A percentile compares a stretch with the other conserved stretches of the same genome.
phyloP scores from a whole-genome alignment of 2,113 vertebrate genomes.

The Orcinus orca region DNA sequence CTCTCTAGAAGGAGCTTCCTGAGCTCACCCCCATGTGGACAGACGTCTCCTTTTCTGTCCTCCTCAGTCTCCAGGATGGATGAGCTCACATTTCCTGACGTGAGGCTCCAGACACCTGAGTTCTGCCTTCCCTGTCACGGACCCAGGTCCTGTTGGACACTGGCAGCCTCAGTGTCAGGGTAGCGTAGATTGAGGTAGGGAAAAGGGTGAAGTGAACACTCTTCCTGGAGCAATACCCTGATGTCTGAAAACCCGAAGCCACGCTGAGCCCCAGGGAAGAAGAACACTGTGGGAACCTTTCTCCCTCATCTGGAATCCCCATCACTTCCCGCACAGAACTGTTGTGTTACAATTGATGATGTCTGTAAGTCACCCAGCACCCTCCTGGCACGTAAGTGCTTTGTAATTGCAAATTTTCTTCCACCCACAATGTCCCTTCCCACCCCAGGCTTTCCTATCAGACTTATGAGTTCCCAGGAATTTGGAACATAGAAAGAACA shows the following conservation, averaged over 20 bases:
- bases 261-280: neutral
- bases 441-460: neutral
- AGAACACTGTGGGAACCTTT: neutral
- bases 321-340: neutral
- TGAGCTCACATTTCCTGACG: neutral
- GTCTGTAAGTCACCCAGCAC: neutral
- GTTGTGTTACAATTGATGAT: neutral
- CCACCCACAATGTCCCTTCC: neutral
- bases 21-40: neutral
- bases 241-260: slow-evolving; percentile 12
- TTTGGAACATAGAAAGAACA: neutral
- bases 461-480: neutral
- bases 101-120: neutral
- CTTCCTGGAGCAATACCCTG: neutral
- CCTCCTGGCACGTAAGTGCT: neutral
- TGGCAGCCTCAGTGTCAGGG: neutral
- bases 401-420: slow-evolving; percentile 22
- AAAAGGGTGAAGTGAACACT: neutral
- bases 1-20: neutral
- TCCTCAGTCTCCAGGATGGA: neutral
- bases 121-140: neutral
- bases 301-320: slow-evolving; percentile 1
- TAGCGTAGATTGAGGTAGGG: neutral
- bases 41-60: neutral
- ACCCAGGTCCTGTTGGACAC: neutral